Conservation (phyloP, 2,797 vertebrate genomes). For the Prionace glauca region DNA sequence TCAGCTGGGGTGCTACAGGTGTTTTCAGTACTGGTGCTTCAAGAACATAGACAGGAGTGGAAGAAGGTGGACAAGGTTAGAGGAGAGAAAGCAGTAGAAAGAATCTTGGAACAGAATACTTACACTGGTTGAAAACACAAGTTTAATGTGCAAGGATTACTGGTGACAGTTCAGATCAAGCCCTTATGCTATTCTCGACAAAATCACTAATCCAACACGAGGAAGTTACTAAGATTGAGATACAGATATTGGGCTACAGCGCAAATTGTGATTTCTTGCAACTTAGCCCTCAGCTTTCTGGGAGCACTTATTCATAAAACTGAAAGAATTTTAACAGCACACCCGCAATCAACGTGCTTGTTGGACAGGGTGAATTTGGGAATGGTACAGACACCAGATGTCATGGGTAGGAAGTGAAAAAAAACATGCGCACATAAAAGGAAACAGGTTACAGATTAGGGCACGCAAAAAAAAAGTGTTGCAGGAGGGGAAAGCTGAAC, state of each 20-base stretch:
- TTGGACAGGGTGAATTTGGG: neutral
- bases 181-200: neutral
- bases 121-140: neutral
- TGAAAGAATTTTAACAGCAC: neutral
- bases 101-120: neutral
- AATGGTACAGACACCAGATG: neutral
- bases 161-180: neutral
- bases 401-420: neutral
- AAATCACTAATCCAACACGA: neutral
- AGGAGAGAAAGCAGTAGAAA: neutral
- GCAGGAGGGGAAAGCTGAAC: neutral
- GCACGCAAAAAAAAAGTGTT: neutral
- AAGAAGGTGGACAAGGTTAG: neutral
- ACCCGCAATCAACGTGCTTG: neutral
- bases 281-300: neutral
- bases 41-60: neutral
- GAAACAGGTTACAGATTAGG: neutral
- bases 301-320: neutral
- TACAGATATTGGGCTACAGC: neutral
- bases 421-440: neutral
- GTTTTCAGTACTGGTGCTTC: neutral
- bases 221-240: neutral
- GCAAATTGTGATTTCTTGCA: neutral
- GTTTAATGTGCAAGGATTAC: neutral
- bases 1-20: neutral